A percentile compares a stretch with the other conserved stretches of the same genome.
phyloP scores from a whole-genome alignment of 2,888 invertebrate species.

The Ennomos fuscantarius region DNA sequence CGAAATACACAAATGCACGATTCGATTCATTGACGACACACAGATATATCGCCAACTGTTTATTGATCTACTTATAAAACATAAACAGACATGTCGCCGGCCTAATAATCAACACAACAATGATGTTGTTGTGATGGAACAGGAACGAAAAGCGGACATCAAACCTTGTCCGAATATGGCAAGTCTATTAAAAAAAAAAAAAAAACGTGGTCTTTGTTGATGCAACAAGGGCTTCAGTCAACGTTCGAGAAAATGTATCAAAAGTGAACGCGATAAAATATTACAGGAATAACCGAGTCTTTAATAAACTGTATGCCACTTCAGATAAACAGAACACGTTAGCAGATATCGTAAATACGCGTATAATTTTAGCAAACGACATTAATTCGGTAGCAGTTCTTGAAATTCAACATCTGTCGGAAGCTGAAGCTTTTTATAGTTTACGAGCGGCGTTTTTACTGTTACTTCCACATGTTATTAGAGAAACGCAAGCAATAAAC shows the following conservation, averaged over 20 bases:
- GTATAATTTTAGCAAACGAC: slow-evolving; percentile 48
- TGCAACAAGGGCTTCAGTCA: slow-evolving; percentile 33
- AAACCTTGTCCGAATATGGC: slow-evolving; percentile 16
- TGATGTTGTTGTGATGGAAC: slow-evolving; percentile 25
- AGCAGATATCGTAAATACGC: slow-evolving; percentile 38
- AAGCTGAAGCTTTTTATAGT: slow-evolving; percentile 61
- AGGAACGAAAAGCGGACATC: slow-evolving; percentile 14
- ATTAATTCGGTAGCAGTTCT: slow-evolving; percentile 48
- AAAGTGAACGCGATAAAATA: slow-evolving; percentile 36
- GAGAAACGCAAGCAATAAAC: slow-evolving; percentile 56
- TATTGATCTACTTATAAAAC: slow-evolving; percentile 55
- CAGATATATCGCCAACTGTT: slow-evolving; percentile 66
- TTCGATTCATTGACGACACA: slow-evolving; percentile 75
- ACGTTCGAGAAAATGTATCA: slow-evolving; percentile 34
- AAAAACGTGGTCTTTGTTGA: slow-evolving; percentile 32
- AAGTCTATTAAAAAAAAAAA: slow-evolving; percentile 22
- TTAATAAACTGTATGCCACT: slow-evolving; percentile 35
- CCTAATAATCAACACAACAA: slow-evolving; percentile 34
- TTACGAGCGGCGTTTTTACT: slow-evolving; percentile 52
- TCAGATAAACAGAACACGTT: slow-evolving; percentile 32
- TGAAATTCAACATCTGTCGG: slow-evolving; percentile 59
- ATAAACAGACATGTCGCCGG: slow-evolving; percentile 49
- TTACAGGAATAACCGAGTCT: slow-evolving; percentile 38
- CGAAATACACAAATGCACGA: slow-evolving; percentile 55
- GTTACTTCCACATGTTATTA: slow-evolving; percentile 52